Conservation (phyloP, 2,888 invertebrate species). For the Bruchidius siliquastri region DNA sequence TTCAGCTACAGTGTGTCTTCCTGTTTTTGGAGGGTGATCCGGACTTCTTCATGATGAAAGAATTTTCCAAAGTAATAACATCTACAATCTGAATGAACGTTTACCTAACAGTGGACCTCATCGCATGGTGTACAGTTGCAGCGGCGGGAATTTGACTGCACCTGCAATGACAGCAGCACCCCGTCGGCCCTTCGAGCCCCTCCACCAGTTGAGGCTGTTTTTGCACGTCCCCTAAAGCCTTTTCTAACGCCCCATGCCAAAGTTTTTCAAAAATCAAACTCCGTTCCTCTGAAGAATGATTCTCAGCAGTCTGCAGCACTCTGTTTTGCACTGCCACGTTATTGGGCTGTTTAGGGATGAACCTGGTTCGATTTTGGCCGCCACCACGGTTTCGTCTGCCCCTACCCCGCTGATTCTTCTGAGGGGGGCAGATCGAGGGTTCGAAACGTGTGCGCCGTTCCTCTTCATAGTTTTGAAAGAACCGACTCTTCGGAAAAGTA, state of each 20-base stretch:
- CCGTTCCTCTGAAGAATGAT: slow-evolving; percentile 53
- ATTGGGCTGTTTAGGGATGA: neutral
- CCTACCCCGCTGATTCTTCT: neutral
- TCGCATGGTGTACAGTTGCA: slow-evolving; percentile 35
- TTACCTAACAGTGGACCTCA: slow-evolving; percentile 66
- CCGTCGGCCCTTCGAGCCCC: slow-evolving; percentile 23
- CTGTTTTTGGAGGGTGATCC: no score
- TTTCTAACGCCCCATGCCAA: slow-evolving; percentile 58
- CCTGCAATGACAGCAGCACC: slow-evolving; percentile 49
- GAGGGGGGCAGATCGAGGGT: neutral
- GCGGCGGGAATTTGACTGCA: slow-evolving; percentile 39
- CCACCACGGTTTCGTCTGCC: neutral
- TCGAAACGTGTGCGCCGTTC: neutral
- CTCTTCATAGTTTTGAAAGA: neutral
- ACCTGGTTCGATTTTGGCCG: neutral
- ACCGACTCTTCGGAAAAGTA: neutral
- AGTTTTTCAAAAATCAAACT: slow-evolving; percentile 63
- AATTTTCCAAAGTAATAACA: no score
- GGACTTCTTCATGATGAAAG: no score
- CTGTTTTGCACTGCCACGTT: neutral
- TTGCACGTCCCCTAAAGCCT: slow-evolving; percentile 36
- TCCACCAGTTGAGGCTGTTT: neutral
- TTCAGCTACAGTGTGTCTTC: no score
- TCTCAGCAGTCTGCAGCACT: neutral
- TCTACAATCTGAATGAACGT: no score